Evolutionary conservation across 2,888 invertebrate species (phyloP), one percentile per base, ranked within the genome.

Genomic region (Drosophila diplacantha): DNA sequence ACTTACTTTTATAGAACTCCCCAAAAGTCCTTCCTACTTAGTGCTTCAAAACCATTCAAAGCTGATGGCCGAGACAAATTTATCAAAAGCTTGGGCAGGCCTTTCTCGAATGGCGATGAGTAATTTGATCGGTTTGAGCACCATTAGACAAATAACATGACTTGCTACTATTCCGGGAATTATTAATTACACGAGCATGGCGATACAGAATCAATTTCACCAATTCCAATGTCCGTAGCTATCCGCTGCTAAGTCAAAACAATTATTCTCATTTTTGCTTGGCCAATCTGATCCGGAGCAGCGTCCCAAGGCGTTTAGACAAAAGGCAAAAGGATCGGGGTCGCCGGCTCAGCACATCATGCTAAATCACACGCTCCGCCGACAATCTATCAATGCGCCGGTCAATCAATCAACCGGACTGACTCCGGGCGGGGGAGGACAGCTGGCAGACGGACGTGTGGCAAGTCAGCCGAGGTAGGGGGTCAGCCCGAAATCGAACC

Each of bases 121-220:
- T 34, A 60, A 57, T 44, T 60, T 54, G 26, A 73, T 73, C 75
- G 58, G 58, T 53, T 53, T 43, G 32, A 59, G 55, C 16, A 32
- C 54, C 62, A 71, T 70, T 72, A 56, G 74, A 77, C 75, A 78
- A 78, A 78, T 77, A 67, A 59, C 66, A 75, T 79, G 80, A 78
- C 74, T 75, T 53, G 69, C 76, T 41, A 12, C 47, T 51, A 32
- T 47, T 24, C 32, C 29, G n/a, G 35, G 49, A 65, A 52, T 57
- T 64, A 65, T 64, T 64, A 68, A 64, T 65, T 65, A 51, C 51
- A 26, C 37, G 29, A 5, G 16, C 37, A 7, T 29, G 35, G 24
- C 54, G 37, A 53, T 29, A 41, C 54, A 50, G 58, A 65, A 75
- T 58, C 69, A 74, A 69, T 63, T 57, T 55, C 47, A 61, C 64